Base-by-base conservation (phyloP, 2,888 invertebrate genomes). In the Drosophila cognata region DNA sequence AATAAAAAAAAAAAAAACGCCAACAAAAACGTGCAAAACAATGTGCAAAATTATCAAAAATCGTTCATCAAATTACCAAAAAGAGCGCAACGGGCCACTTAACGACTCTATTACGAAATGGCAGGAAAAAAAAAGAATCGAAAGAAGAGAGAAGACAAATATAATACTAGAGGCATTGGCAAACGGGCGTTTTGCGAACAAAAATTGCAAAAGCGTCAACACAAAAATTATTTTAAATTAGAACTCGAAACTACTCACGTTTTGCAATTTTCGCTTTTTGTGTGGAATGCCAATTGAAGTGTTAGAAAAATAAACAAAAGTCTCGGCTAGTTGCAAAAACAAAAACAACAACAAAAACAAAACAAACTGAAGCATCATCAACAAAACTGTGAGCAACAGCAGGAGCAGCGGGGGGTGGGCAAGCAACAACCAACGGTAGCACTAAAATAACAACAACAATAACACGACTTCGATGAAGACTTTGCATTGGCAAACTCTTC, bases 11-110 rank as follows among this genome's bases (percentile, higher is more conserved):
- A 21, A 55, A 55, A 21, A 18, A 38, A 38, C 13, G 5, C 50
- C 63, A 50, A 68, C 50, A 57, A 58, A 82, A 88, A 88, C 90
- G 83, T 89, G 89, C 88, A 85, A 90, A 85, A 79, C 80, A 81
- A 85, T 85, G 89, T 89, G 89, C 90, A 79, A 91, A 91, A 90
- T 88, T 91, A 88, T 88, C 88, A 88, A 88, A 88, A 88, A 91
- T 88, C 91, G 91, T 88, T 88, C 91, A 88, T 88, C 88, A 91
- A 88, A 88, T 88, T 88, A 91, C 88, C 89, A 88, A 90, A 90
- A 89, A 77, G 85, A 82, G 86, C 89, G 77, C 90, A 88, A 78
- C 88, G 89, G 75, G 89, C 87, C 89, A 88, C 91, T 90, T 88
- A 90, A 88, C 88, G 91, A 88, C 89, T 88, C 91, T 88, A 88